Base-by-base conservation (phyloP, 2,797 vertebrate species). In the Enteromius anoplus region DNA sequence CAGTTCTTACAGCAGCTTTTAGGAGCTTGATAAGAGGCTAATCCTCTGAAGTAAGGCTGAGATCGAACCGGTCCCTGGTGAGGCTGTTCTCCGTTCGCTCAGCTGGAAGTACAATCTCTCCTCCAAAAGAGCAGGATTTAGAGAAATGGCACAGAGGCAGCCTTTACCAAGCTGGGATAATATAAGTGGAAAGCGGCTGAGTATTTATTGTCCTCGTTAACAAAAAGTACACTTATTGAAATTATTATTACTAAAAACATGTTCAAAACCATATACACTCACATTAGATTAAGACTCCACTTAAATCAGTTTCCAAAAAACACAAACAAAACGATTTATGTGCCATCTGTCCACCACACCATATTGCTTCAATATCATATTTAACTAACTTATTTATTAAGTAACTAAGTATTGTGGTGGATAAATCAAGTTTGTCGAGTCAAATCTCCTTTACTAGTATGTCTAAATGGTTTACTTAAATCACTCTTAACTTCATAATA, bases 21-120 rank as follows among this genome's bases (percentile, higher is more conserved):
- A 91, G 88, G 78, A 88, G 37, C 86, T 91, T 90, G 94, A 95
- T 95, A 94, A 95, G 93, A 94, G 92, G 92, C 93, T 94, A 94
- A 95, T 95, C 94, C 94, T 92, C 88, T 90, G 92, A 92, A 94
- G 91, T 91, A 91, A 92, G 90, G 89, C 91, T 88, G 90, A 91
- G 92, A 94, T 94, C 91, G 92, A 93, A 94, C 88, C 80, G 87
- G 91, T 92, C 91, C 87, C 88, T 68, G 85, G 81, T 80, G 85
- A 78, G 90, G 87, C 75, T 60, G 71, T 77, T 89, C 92, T 92
- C 91, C 88, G 89, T 89, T 90, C 88, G 89, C 84, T 47, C 88
- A 91, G 89, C 89, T 87, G 86, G 88, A 91, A 83, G 91, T 85
- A 91, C 91, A 89, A 89, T 81, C 76, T 75, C 64, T 84, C 21